Evolutionary conservation across 2,797 vertebrate genomes (phyloP).

Genomic region (Siniperca undulata): DNA sequence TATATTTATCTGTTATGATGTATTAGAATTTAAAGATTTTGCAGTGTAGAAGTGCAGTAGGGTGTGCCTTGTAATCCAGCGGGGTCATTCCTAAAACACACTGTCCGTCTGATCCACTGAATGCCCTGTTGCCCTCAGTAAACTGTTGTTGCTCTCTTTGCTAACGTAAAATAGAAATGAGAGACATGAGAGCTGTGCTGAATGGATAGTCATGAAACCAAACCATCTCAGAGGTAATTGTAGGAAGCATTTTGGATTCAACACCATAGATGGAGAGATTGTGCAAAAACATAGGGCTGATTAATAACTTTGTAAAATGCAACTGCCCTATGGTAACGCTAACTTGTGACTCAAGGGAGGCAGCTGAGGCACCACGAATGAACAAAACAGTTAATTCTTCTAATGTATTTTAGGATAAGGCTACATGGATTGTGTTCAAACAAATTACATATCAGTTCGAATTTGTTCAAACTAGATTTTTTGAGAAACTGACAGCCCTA

Average conservation of each 20-base stretch:
- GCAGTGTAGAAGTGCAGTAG: neutral
- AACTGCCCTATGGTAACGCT: neutral
- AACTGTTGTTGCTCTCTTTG: conserved; percentile 27
- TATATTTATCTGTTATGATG: conserved; percentile 8
- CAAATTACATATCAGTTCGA: neutral
- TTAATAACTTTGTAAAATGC: conserved; percentile 13
- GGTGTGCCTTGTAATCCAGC: conserved; percentile 3
- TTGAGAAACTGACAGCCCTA: neutral
- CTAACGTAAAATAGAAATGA: conserved; percentile 13
- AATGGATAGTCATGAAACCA: conserved; percentile 40
- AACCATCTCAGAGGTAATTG: conserved; percentile 20
- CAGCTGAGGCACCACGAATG: too few species aligned
- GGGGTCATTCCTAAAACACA: conserved; percentile 14
- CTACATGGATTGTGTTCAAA: neutral
- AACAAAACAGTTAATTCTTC: neutral
- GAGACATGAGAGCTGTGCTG: conserved; percentile 22
- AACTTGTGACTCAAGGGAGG: conserved; percentile 3
- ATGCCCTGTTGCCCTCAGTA: conserved; percentile 16
- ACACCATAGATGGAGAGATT: neutral
- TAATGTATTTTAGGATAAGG: neutral
- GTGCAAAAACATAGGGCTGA: neutral
- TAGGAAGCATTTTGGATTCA: conserved; percentile 17
- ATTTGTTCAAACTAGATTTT: neutral
- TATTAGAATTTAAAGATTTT: conserved; percentile 8
- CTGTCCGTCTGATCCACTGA: conserved; percentile 12